These are phyloP conservation scores for Drosophila sulfurigaster DNA, from an alignment of 1,140 invertebrate species.

Conservation along the genomic window DNA sequence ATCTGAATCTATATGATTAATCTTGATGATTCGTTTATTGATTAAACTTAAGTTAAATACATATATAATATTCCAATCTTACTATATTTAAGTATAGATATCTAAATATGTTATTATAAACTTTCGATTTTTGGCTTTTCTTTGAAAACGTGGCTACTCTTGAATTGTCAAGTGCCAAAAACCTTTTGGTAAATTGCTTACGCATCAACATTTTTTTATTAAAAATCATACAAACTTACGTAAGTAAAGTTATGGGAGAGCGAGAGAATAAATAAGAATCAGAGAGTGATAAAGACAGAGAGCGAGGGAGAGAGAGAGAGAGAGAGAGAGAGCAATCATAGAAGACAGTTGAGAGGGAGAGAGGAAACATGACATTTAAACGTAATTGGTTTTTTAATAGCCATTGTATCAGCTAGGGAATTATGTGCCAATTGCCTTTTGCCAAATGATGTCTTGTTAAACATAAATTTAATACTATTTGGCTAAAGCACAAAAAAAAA, in stretches of 20 bases:
- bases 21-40: too few relatives aligned
- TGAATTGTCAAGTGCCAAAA: slow-evolving; percentile 29
- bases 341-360: not conserved
- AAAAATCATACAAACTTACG: slow-evolving; percentile 38
- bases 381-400: slow-evolving; percentile 82
- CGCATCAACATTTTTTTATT: slow-evolving; percentile 48
- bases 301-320: not conserved
- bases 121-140: too few relatives aligned
- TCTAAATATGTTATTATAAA: too few relatives aligned
- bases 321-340: not conserved
- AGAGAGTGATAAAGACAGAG: slow-evolving; percentile 1
- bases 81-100: too few relatives aligned
- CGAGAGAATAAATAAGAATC: slow-evolving; percentile 3
- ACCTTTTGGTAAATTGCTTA: slow-evolving; percentile 61
- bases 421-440: slow-evolving; percentile 76
- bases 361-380: slow-evolving; percentile 68
- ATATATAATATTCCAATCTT: too few relatives aligned
- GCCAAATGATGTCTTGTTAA: slow-evolving; percentile 72
- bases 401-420: slow-evolving; percentile 70
- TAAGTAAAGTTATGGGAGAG: slow-evolving; percentile 27
- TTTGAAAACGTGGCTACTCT: slow-evolving; percentile 45
- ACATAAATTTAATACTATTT: slow-evolving; percentile 70
- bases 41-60: too few relatives aligned
- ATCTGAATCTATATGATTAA: too few relatives aligned
- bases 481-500: not conserved